phyloP scores from a whole-genome alignment of 2,888 invertebrate genomes.

The Drosophila atripex region DNA sequence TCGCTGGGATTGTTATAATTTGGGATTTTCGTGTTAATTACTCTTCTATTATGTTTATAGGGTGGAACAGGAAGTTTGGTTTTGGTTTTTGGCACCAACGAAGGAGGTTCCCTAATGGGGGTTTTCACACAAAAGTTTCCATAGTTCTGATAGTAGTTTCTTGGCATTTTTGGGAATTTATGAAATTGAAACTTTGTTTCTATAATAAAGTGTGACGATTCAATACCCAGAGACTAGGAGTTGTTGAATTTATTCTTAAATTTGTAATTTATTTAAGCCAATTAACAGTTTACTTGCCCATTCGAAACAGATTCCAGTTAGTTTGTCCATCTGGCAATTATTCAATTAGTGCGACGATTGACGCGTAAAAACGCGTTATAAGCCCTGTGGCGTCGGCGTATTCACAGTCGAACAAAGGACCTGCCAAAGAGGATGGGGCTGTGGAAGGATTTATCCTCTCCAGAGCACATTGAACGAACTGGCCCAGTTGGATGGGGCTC shows the following conservation, averaged over 20 bases:
- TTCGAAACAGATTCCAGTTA: neutral
- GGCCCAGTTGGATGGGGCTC: slow-evolving; percentile 25
- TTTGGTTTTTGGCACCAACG: slow-evolving; percentile 7
- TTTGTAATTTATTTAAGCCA: neutral
- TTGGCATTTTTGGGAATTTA: neutral
- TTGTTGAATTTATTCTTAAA: neutral
- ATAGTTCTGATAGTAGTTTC: neutral
- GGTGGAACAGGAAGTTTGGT: slow-evolving; percentile 43
- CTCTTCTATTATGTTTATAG: slow-evolving; percentile 62
- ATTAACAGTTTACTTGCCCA: neutral
- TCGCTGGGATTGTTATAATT: slow-evolving; percentile 67
- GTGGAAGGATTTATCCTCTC: slow-evolving; percentile 38
- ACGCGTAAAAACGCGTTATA: slow-evolving; percentile 59
- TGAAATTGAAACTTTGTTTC: slow-evolving; percentile 10
- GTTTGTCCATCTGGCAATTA: slow-evolving; percentile 54
- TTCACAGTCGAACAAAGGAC: slow-evolving; percentile 41
- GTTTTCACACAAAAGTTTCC: slow-evolving; percentile 7
- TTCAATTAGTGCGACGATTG: slow-evolving; percentile 73
- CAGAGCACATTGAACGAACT: slow-evolving; percentile 54
- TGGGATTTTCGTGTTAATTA: slow-evolving; percentile 75
- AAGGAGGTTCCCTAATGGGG: slow-evolving; percentile 20
- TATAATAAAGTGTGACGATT: neutral
- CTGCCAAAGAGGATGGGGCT: slow-evolving; percentile 20
- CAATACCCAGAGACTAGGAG: neutral
- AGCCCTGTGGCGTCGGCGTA: slow-evolving; percentile 9